phyloP scores from a whole-genome alignment of 2,888 invertebrate genomes.

The Aricia artaxerxes region DNA sequence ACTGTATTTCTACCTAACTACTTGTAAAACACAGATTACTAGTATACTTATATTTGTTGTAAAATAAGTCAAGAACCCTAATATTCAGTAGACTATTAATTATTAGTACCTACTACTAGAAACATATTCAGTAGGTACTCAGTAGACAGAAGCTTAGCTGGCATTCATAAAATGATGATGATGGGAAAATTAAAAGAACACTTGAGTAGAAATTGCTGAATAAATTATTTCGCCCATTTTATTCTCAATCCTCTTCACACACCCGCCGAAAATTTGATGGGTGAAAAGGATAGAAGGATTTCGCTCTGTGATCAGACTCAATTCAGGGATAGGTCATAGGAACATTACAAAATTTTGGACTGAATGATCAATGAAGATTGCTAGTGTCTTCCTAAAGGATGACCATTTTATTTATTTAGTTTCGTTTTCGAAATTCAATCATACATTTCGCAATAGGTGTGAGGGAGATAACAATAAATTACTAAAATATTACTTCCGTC shows the following conservation, averaged over 20 bases:
- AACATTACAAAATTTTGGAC: background rate
- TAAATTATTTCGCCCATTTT: background rate
- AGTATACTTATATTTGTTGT: no score
- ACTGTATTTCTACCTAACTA: background rate
- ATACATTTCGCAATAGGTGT: conserved; percentile 45
- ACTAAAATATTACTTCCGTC: conserved; percentile 55
- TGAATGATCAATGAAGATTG: background rate
- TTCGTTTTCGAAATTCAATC: conserved; percentile 11
- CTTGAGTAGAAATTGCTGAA: no score
- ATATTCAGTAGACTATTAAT: background rate
- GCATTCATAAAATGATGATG: background rate
- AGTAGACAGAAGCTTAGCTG: background rate
- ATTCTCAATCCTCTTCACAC: background rate
- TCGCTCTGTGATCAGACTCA: conserved; percentile 59
- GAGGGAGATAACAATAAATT: conserved; percentile 69
- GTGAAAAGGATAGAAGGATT: conserved; percentile 66
- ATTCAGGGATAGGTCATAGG: background rate
- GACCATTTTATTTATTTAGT: conserved; percentile 45
- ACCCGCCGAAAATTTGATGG: conserved; percentile 37
- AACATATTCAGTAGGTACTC: background rate
- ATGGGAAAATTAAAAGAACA: no score
- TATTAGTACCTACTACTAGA: background rate
- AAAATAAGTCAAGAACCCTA: background rate
- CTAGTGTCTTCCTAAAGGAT: conserved; percentile 52
- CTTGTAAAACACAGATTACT: no score